Base-by-base conservation (phyloP, 2,888 invertebrate genomes). In the Dicyrtomina minuta region DNA sequence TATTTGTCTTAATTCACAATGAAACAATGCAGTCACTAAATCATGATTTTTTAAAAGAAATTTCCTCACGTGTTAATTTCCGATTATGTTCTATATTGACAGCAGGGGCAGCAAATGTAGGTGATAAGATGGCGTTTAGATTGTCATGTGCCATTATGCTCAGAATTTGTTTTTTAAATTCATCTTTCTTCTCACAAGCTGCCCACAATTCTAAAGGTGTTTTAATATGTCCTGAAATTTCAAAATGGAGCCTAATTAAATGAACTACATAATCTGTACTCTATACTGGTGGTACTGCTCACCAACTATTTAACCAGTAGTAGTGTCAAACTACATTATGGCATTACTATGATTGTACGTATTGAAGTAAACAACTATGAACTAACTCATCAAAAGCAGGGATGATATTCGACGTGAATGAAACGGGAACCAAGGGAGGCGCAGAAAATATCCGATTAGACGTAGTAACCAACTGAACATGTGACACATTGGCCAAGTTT, bases 111-210 rank as follows among this genome's bases (percentile, higher is more conserved):
- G 79, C 74, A 65, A 81, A 81, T 13, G 79, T 78, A 2, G 82
- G 82, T 65, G 80, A 81, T 26, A 83, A 74, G 24, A 83, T 74
- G n/a, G 15, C 60, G 71, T 82, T 82, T 41, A 82, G 56, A 12
- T 72, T 65, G 17, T 59, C 68, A n/a, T 68, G n/a, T 12, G 65
- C 41, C 75, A 73, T 73, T 43, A 64, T 51, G 0, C 61, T 41
- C 12, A 44, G 26, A 6, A 70, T 17, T 46, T 72, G 43, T 15
- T 46, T 46, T 12, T 65, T n/a, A 20, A 71, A 27, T 33, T 62
- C 55, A 4, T 51, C 39, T 44, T 70, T 59, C 51, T 53, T 39
- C 51, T 64, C 61, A 68, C 72, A 70, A 4, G 61, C 51, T 22
- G 65, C 66, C 74, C 70, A 72, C n/a, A 74, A 53, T 12, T 68